Evolutionary conservation across 2,888 invertebrate species (phyloP), one percentile per base, ranked within the genome.

Genomic region (Trypoxylon attenuatum): DNA sequence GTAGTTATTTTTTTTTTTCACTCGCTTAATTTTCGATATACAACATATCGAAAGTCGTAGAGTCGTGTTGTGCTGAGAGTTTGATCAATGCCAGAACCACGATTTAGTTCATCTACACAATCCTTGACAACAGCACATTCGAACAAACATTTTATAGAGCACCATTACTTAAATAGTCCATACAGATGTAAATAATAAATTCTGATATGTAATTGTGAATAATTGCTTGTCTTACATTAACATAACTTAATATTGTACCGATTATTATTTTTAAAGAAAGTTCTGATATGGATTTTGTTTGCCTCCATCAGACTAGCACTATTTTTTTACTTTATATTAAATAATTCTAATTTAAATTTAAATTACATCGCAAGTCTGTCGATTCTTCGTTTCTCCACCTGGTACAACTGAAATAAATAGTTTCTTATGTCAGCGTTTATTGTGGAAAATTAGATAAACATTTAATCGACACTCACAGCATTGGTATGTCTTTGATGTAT

Each of bases 401-500:
- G 38, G 55, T 23, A 23, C 53, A 62, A 23, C 76, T 78, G 39
- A 49, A 72, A 74, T 23, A 45, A 42, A 15, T 13, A 13, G 33
- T 8, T 1, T 39, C 23, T 38, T 29, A 27, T 55, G 50, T 27
- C 38, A 52, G 56, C 45, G 39, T 42, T 21, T 16, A 6, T 42
- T 5, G 18, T n/a, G 21, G 1, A 42, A 2, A 10, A 45, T 10
- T 53, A 10, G 21, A 19, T 23, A 51, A 55, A 19, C 15, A 45
- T 6, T 60, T 13, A 23, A 22, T 8, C 25, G 41, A 41, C 38
- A 54, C 79, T 70, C 58, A 85, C 86, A 80, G 64, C 73, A 62
- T 79, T 6, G 84, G 84, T 5, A 85, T 56, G 55, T 86, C 80
- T 70, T 86, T 86, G 13, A 86, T 81, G 39, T 82, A 86, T 18